These are phyloP conservation scores for Tursiops truncatus DNA, from an alignment of 2,113 vertebrate genomes.

Conservation along the genomic window DNA sequence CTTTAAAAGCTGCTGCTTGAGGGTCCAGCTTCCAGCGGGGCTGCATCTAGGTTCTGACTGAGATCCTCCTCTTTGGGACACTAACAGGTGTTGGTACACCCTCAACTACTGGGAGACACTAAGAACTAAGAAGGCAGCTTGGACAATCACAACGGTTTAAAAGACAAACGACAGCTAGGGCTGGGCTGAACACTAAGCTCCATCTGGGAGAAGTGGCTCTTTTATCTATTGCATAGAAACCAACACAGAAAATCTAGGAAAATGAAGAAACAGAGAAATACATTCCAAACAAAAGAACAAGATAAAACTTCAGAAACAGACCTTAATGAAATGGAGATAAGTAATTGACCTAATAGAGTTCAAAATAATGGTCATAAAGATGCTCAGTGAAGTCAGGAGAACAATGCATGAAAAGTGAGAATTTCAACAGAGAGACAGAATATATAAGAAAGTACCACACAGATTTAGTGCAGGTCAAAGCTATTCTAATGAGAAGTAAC, in stretches of 20 bases:
- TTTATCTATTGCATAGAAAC: background rate
- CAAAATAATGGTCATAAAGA: background rate
- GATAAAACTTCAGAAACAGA: background rate
- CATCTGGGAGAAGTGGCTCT: background rate
- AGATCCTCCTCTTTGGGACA: background rate
- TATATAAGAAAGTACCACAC: background rate
- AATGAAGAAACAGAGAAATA: background rate
- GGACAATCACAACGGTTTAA: background rate
- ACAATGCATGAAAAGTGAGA: background rate
- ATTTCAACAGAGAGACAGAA: background rate
- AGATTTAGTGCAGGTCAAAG: background rate
- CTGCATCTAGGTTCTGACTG: background rate
- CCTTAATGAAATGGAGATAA: background rate
- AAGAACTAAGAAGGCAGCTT: background rate
- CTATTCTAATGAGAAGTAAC: background rate
- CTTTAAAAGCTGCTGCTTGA: background rate
- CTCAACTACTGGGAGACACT: background rate
- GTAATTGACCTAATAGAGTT: background rate
- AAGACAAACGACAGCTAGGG: background rate
- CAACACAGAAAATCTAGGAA: background rate
- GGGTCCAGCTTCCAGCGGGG: background rate
- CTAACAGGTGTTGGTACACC: background rate
- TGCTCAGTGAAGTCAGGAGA: background rate
- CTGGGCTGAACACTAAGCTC: background rate
- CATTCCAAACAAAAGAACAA: background rate